phyloP scores from a whole-genome alignment of 2,113 vertebrate species.

The Datnioides undecimradiatus region DNA sequence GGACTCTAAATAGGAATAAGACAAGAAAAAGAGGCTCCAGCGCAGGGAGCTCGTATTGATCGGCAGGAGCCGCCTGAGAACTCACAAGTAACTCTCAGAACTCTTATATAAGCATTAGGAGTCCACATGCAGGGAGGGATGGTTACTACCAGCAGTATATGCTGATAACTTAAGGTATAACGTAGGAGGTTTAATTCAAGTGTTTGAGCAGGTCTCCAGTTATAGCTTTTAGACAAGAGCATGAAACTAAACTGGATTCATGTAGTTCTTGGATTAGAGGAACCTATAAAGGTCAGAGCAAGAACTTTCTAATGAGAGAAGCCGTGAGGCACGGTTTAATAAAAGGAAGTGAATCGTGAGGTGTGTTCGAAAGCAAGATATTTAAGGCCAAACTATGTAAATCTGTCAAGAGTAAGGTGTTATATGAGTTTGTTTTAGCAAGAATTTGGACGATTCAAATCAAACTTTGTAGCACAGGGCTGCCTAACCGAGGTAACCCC shows the following conservation, averaged over 20 bases:
- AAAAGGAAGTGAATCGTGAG: background rate
- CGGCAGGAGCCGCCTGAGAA: slow-evolving; percentile 22
- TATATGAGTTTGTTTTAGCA: no score
- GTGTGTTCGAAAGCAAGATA: background rate
- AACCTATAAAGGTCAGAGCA: background rate
- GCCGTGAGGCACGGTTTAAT: background rate
- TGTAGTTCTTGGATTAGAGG: background rate
- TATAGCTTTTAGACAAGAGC: background rate
- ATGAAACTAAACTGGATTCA: background rate
- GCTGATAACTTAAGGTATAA: background rate
- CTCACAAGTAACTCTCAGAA: slow-evolving; percentile 19
- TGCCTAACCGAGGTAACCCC: no score
- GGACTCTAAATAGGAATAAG: slow-evolving; percentile 24
- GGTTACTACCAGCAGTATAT: slow-evolving; percentile 1
- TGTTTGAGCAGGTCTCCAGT: background rate
- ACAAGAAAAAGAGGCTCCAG: background rate
- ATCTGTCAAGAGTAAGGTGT: background rate
- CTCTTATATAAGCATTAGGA: background rate
- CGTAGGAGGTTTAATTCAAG: background rate
- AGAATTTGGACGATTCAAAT: no score
- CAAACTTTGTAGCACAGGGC: no score
- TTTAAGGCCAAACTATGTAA: background rate
- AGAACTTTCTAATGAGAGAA: background rate
- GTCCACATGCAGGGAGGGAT: background rate
- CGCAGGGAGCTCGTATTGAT: slow-evolving; percentile 36